Evolutionary conservation across 2,888 invertebrate species (phyloP).

Genomic region (Leucozona laternaria): DNA sequence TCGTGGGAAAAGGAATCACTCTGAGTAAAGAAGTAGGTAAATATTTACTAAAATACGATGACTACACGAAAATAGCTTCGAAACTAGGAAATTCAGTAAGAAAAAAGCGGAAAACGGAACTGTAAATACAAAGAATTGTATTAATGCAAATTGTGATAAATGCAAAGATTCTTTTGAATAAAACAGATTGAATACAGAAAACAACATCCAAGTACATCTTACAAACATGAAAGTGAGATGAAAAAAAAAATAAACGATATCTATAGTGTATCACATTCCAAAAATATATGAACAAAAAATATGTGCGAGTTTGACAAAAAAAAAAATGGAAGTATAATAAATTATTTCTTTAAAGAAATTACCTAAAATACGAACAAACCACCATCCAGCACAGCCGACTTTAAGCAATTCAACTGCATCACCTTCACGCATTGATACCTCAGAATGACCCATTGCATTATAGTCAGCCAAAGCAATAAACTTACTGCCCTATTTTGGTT

Average conservation of each 20-base stretch:
- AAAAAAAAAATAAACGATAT: not conserved
- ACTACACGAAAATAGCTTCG: not conserved
- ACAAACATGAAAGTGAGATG: constrained; percentile 15
- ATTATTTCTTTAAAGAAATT: constrained; percentile 76
- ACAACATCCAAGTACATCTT: constrained; percentile 1
- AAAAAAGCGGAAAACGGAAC: not conserved
- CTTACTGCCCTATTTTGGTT: constrained; percentile 87
- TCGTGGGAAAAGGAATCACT: not conserved
- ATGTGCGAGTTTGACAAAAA: constrained; percentile 5
- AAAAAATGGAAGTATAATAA: constrained; percentile 5
- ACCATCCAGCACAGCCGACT: constrained; percentile 98
- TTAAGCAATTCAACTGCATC: constrained; percentile 95
- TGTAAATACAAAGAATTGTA: not conserved
- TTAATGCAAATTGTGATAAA: not conserved
- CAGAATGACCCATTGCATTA: constrained; percentile 94
- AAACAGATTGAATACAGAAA: constrained; percentile 10
- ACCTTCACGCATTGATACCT: constrained; percentile 95
- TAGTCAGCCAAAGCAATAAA: constrained; percentile 96
- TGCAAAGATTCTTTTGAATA: not conserved
- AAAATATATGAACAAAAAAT: not conserved
- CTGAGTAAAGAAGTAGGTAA: not conserved
- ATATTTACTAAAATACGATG: not conserved
- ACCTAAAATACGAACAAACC: constrained; percentile 95
- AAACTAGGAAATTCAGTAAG: not conserved
- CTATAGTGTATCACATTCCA: constrained; percentile 6